Percentiles rank a stretch among this genome's conserved stretches.
phyloP scores from a whole-genome alignment of 2,113 vertebrate genomes.

The Turnix velox region DNA sequence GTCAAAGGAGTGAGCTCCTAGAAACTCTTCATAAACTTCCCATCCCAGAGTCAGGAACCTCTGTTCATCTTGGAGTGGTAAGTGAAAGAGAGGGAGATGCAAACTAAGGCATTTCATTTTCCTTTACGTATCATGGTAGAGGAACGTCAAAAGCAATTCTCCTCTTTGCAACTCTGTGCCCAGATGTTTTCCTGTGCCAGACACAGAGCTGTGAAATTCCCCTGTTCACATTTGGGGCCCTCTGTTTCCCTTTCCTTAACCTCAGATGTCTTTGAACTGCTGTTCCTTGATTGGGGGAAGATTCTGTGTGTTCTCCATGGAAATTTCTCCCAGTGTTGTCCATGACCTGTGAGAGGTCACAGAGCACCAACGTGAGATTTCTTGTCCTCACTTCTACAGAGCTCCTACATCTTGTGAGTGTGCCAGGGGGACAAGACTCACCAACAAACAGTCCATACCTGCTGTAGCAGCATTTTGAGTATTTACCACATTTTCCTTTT shows the following conservation, averaged over 20 bases:
- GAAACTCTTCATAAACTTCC: conserved; percentile 84
- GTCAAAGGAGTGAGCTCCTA: conserved; percentile 87
- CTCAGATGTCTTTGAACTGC: not conserved
- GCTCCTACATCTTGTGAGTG: not conserved
- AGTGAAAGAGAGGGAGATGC: conserved; percentile 47
- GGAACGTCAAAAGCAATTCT: not conserved
- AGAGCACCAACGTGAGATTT: not conserved
- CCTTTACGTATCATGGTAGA: not conserved
- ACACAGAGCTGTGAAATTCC: not conserved
- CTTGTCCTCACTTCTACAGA: not conserved
- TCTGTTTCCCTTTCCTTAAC: not conserved
- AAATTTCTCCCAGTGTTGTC: not conserved
- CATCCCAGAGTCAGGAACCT: conserved; percentile 86
- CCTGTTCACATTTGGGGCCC: not conserved
- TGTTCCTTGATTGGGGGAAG: not conserved
- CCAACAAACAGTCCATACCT: not conserved
- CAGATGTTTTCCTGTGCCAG: not conserved
- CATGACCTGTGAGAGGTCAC: not conserved
- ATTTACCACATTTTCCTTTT: not conserved
- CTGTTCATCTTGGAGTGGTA: conserved; percentile 92
- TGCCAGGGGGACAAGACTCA: not conserved
- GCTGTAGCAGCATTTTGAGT: not conserved
- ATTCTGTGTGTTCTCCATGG: not conserved
- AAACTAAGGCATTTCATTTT: not conserved
- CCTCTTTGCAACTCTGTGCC: not conserved